Evolutionary conservation across 2,888 invertebrate species (phyloP).

Genomic region (Mallateleia sp.): DNA sequence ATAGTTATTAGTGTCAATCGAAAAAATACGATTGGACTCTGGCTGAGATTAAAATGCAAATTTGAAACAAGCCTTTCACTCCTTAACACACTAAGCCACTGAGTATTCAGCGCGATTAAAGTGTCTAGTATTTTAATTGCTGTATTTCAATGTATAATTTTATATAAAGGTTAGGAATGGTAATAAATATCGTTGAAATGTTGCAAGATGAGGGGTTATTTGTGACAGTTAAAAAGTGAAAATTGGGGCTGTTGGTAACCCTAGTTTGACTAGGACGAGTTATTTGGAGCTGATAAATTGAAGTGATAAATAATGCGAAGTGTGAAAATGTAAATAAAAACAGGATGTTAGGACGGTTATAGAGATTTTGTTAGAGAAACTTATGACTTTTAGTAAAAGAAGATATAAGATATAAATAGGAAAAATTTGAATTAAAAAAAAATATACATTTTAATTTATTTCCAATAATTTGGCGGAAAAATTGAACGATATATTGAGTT

Average conservation of each 20-base stretch:
- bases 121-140: conserved; percentile 50
- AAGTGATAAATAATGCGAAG: no score
- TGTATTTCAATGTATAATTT: conserved; percentile 53
- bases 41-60: conserved; percentile 61
- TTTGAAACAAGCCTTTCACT: conserved; percentile 62
- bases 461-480: no score
- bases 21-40: conserved; percentile 31
- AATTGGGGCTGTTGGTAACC: not conserved
- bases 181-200: not conserved
- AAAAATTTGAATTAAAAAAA: no score
- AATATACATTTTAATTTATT: no score
- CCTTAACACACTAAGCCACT: conserved; percentile 66
- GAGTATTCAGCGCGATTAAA: conserved; percentile 47
- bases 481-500: no score
- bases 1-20: no score
- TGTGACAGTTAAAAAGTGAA: not conserved
- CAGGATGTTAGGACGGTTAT: no score
- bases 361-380: no score
- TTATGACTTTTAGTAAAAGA: no score
- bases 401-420: no score
- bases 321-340: no score
- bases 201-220: not conserved
- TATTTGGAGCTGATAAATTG: not conserved
- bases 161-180: conserved; percentile 19
- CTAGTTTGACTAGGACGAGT: not conserved